Evolutionary conservation across 1,140 invertebrate species (phyloP), one percentile per base, ranked within the genome.

Genomic region (Drosophila gunungcola): DNA sequence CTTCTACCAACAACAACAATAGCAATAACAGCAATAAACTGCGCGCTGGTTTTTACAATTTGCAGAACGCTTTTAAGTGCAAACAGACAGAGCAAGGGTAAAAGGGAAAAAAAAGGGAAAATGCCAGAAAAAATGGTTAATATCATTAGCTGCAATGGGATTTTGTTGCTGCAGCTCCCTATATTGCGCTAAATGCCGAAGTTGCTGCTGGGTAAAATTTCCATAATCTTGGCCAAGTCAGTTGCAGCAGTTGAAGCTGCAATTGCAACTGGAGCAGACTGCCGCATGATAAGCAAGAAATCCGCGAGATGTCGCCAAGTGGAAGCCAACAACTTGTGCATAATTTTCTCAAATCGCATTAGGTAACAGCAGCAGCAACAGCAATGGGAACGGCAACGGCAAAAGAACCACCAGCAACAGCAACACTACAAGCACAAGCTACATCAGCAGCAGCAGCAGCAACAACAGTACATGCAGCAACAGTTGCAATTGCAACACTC

Each of bases 91-190:
- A 60, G 45, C 21, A 45, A 27, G 32, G 41, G 45, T 27, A 48
- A 48, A 12, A 10, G 21, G n/a, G 3, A 21, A 38, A 51, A 38
- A 51, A 74, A 60, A 72, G 42, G 55, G 43, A 63, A 55, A 78
- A 78, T 68, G 45, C 45, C 56, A 54, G 69, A 77, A 84, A 77
- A 88, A 83, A 70, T 89, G 67, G 84, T 88, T 88, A 88, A 88
- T 88, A 88, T 88, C 83, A 88, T 88, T 88, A 88, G 83, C 63
- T 83, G 84, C 63, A 80, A 74, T 74, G 83, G 58, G 46, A 60
- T 77, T 43, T 60, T 79, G 53, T 3, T 64, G 36, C 38, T 55
- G 43, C 10, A 48, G 54, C 46, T 68, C 46, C 73, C 70, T 83
- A 65, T 64, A 42, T 32, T 38, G 53, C 79, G 63, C 62, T 70